A percentile compares a stretch with the other conserved stretches of the same genome.
Evolutionary conservation across 2,797 vertebrate species (phyloP).

Genomic region (Synaphobranchus kaupii): DNA sequence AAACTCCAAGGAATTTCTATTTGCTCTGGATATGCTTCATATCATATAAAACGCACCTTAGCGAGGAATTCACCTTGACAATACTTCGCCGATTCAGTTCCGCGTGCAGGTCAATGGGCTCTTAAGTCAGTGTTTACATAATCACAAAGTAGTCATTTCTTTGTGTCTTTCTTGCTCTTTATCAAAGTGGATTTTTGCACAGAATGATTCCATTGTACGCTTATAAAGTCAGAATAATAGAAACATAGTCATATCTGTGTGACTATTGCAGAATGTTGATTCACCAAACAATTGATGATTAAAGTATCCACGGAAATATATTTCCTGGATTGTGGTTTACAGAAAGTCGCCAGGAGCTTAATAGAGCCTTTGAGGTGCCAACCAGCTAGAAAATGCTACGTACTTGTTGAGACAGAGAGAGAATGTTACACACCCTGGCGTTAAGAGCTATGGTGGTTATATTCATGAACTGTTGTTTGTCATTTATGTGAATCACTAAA

Average conservation of each 20-base stretch:
- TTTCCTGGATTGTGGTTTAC: neutral
- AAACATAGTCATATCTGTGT: neutral
- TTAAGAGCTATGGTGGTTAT: neutral
- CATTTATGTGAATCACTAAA: neutral
- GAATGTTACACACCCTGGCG: neutral
- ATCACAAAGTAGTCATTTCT: neutral
- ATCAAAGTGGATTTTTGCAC: neutral
- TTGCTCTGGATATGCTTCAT: neutral
- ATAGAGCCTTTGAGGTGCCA: neutral
- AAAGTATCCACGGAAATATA: neutral
- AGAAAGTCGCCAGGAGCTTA: neutral
- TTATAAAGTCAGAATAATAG: neutral
- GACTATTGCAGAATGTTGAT: neutral
- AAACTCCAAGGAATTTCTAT: neutral
- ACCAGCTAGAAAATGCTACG: neutral
- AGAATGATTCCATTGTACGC: neutral
- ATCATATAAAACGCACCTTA: neutral
- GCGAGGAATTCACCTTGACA: neutral
- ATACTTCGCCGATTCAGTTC: neutral
- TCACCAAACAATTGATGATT: neutral
- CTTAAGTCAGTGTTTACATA: neutral
- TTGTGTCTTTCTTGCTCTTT: neutral
- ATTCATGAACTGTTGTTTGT: neutral
- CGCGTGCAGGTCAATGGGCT: neutral
- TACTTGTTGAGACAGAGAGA: neutral